These are phyloP conservation scores for Dryoscopus gambensis DNA, from an alignment of 2,113 vertebrate species.

Conservation along the genomic window DNA sequence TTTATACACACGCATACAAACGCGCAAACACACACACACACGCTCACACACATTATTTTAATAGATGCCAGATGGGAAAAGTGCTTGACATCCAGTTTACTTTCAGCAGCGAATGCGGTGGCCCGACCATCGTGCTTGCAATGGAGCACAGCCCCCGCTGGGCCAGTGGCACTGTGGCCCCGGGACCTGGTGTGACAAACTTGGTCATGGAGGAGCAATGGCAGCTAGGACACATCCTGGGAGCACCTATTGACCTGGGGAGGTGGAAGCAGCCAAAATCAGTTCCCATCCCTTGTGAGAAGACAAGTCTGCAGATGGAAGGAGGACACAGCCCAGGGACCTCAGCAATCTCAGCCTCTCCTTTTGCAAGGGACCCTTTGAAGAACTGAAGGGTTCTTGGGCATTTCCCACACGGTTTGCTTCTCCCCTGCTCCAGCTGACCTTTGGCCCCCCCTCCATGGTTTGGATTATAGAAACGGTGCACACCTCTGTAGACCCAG, in stretches of 20 bases:
- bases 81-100: conserved; percentile 18
- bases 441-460: neutral
- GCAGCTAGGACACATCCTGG: neutral
- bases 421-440: neutral
- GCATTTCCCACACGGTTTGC: accelerated
- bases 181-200: neutral
- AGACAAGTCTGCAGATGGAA: neutral
- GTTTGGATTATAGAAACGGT: accelerated
- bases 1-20: neutral
- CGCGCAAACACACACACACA: accelerated
- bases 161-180: accelerated
- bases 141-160: neutral
- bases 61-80: conserved; percentile 47
- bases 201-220: neutral
- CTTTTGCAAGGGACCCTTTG: accelerated
- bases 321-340: neutral
- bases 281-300: neutral
- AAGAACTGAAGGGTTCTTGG: neutral
- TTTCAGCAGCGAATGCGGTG: accelerated
- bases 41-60: neutral
- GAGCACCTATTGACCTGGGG: neutral
- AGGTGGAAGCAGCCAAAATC: neutral
- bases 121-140: accelerated
- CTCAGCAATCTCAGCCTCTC: neutral
- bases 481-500: neutral